Conservation (phyloP, 2,888 invertebrate genomes). For the Orthosia cruda region DNA sequence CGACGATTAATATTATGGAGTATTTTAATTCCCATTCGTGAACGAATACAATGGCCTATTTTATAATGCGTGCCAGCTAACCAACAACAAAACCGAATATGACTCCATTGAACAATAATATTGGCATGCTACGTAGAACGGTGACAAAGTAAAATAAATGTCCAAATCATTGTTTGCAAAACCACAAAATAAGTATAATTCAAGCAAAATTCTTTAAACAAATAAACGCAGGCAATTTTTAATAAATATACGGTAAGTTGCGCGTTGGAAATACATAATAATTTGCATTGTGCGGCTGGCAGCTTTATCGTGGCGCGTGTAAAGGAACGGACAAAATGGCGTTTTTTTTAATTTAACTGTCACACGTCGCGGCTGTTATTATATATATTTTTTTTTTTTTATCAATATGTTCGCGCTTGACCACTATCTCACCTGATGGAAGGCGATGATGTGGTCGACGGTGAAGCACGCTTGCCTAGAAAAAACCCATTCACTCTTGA, state of each 20-base stretch:
- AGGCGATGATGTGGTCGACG: too few relatives aligned
- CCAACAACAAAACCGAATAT: neutral
- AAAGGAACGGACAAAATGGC: conserved; percentile 27
- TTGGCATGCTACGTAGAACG: too few relatives aligned
- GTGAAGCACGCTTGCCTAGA: too few relatives aligned
- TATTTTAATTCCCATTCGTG: neutral
- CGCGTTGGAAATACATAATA: conserved; percentile 55
- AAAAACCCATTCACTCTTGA: too few relatives aligned
- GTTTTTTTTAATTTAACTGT: conserved; percentile 63
- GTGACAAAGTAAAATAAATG: neutral
- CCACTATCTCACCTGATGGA: too few relatives aligned
- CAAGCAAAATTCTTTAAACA: conserved; percentile 47
- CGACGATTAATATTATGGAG: too few relatives aligned
- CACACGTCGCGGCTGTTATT: conserved; percentile 51
- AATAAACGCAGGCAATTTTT: conserved; percentile 53
- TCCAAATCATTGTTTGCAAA: conserved; percentile 12
- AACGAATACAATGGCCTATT: neutral
- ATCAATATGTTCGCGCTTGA: too few relatives aligned
- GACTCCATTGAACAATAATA: neutral
- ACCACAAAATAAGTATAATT: conserved; percentile 9
- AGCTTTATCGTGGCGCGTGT: conserved; percentile 60
- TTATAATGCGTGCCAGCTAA: neutral
- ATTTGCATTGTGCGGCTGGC: conserved; percentile 63
- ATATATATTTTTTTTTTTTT: too few relatives aligned
- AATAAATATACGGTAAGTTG: conserved; percentile 55